These are phyloP conservation scores for Anhinga rufa DNA, from an alignment of 2,113 vertebrate genomes.

Conservation along the genomic window DNA sequence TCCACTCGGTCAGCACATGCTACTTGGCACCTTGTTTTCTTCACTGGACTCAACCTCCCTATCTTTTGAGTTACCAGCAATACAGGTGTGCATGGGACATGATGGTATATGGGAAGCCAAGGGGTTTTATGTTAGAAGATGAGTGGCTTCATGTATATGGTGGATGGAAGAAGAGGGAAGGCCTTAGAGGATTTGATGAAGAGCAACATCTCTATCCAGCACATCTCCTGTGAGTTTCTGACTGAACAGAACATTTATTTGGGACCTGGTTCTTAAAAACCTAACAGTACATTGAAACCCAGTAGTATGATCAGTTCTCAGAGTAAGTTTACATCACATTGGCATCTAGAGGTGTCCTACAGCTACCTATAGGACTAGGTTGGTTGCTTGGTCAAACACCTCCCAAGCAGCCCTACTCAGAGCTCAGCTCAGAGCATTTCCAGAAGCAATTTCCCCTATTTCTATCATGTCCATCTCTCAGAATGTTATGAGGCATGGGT, in stretches of 20 bases:
- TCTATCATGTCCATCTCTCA: not conserved
- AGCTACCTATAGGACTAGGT: not conserved
- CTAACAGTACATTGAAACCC: not conserved
- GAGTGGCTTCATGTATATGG: not conserved
- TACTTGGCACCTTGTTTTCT: not conserved
- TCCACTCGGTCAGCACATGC: not conserved
- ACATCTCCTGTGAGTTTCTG: not conserved
- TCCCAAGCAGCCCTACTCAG: not conserved
- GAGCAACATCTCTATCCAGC: not conserved
- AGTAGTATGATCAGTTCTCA: not conserved
- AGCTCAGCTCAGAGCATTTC: not conserved
- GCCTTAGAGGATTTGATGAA: not conserved
- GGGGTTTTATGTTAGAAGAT: not conserved
- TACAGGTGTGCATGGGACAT: not conserved
- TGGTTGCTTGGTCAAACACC: not conserved
- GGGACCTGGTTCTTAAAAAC: not conserved
- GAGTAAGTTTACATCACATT: not conserved
- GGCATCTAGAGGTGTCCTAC: not conserved
- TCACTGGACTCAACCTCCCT: not conserved
- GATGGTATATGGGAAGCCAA: not conserved
- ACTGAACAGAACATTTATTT: not conserved
- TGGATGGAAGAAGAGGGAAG: not conserved
- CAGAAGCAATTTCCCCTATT: not conserved
- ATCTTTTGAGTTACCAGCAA: not conserved
- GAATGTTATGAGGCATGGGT: not conserved